Evolutionary conservation across 2,113 vertebrate genomes (phyloP).

Genomic region (Cyanistes caeruleus): DNA sequence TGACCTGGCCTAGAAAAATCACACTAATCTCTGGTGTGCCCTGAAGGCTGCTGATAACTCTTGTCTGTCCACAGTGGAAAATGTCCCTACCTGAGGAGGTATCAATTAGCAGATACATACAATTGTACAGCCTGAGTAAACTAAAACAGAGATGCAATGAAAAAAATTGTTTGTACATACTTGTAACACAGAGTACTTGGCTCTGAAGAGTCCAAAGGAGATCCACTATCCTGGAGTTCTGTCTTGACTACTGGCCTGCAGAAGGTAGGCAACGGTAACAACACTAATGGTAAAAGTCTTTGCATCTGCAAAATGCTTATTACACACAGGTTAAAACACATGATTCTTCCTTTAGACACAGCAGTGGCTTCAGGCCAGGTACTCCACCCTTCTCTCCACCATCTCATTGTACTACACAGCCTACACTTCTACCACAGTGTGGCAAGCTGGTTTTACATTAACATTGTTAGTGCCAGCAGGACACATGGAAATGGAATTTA

Average conservation of each 20-base stretch:
- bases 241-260: not conserved
- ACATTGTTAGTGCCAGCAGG: not conserved
- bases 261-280: not conserved
- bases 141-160: not conserved
- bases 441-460: not conserved
- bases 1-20: not conserved
- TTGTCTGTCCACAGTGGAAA: not conserved
- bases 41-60: not conserved
- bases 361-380: not conserved
- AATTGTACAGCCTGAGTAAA: not conserved
- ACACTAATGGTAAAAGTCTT: not conserved
- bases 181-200: not conserved
- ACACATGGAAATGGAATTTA: not conserved
- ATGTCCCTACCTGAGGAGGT: not conserved
- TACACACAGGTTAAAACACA: not conserved
- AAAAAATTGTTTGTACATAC: not conserved
- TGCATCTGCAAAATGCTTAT: not conserved
- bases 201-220: not conserved
- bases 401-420: not conserved
- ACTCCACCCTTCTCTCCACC: not conserved
- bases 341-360: not conserved
- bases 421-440: rapidly evolving
- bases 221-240: not conserved
- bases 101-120: not conserved
- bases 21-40: not conserved